These are phyloP conservation scores for Epinephelus awoara DNA, from an alignment of 2,797 vertebrate species.

Conservation along the genomic window DNA sequence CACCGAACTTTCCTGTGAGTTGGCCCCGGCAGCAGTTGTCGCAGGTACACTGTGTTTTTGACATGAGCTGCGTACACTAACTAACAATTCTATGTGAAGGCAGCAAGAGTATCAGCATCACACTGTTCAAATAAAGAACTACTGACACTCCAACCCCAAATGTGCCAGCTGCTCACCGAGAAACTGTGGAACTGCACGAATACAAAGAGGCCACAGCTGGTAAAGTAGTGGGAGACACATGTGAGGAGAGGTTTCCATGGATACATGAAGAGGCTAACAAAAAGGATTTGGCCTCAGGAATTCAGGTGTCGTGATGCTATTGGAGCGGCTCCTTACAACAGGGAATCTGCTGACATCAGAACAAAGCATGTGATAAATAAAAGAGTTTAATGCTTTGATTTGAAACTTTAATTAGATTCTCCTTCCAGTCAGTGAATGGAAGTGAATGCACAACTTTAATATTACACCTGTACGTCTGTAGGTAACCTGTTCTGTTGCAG, in stretches of 20 bases:
- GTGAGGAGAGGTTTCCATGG: neutral
- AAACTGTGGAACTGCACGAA: neutral
- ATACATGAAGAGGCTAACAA: neutral
- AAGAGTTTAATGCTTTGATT: neutral
- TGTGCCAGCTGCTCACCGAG: neutral
- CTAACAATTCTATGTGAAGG: neutral
- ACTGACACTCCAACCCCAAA: constrained; percentile 4
- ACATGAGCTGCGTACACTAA: too few relatives aligned
- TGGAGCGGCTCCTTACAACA: neutral
- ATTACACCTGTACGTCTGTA: neutral
- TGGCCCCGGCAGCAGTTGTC: neutral
- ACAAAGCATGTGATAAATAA: neutral
- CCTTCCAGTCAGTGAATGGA: neutral
- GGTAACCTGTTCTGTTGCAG: neutral
- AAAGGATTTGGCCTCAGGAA: neutral
- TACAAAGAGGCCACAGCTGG: neutral
- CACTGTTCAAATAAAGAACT: neutral
- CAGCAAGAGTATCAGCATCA: neutral
- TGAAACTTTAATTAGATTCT: neutral
- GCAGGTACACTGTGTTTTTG: neutral
- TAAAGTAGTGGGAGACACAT: neutral
- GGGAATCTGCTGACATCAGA: neutral
- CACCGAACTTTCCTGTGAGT: neutral
- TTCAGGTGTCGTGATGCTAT: neutral
- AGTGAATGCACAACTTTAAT: neutral